Conservation (phyloP, 1,140 invertebrate genomes). For the Metaphire vulgaris region DNA sequence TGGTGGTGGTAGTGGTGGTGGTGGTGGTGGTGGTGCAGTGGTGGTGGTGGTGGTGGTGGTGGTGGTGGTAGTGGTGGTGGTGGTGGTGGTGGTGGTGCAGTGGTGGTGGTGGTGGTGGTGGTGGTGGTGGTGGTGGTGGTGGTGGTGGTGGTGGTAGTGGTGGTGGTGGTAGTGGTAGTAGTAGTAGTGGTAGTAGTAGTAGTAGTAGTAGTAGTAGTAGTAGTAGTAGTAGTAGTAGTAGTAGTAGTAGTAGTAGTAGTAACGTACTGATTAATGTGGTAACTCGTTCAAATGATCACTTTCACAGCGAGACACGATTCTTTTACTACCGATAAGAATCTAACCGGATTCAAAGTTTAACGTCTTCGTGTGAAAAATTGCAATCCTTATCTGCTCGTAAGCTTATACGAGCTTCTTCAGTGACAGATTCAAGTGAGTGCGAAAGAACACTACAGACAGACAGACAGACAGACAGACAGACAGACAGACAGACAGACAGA, state of each 20-base stretch:
- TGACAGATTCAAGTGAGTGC: no score
- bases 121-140: background rate
- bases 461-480: background rate
- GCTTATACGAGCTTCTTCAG: no score
- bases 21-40: background rate
- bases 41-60: background rate
- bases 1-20: no score
- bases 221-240: conserved; percentile 3
- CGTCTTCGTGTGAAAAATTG: no score
- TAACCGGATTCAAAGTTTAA: no score
- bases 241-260: conserved; percentile 2
- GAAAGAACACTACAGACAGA: background rate
- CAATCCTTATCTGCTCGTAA: no score
- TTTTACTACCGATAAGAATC: no score
- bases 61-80: background rate
- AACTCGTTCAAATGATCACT: no score
- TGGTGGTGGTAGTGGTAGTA: background rate
- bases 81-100: background rate
- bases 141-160: background rate
- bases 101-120: background rate
- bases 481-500: background rate
- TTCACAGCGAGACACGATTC: no score
- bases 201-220: conserved; percentile 2
- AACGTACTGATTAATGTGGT: no score
- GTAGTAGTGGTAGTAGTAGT: background rate